Percentiles rank a stretch among this genome's conserved stretches.
phyloP scores from a whole-genome alignment of 2,888 invertebrate genomes.

The Drosophila neotestacea region DNA sequence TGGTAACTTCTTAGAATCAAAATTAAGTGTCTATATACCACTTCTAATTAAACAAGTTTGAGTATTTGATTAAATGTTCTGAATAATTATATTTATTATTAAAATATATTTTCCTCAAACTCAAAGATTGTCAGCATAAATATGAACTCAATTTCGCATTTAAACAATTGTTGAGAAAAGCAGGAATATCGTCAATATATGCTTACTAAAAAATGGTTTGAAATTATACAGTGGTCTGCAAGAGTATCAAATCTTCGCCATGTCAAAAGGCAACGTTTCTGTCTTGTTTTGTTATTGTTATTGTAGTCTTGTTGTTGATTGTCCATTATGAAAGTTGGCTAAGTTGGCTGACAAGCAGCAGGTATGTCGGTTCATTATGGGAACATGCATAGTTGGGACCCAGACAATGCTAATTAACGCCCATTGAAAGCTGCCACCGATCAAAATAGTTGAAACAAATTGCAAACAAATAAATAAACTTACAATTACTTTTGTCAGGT shows the following conservation, averaged over 20 bases:
- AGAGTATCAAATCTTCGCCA: background rate
- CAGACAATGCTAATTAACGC: constrained; percentile 63
- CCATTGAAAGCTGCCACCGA: constrained; percentile 40
- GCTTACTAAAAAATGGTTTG: background rate
- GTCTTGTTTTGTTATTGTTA: constrained; percentile 24
- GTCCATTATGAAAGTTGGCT: constrained; percentile 71
- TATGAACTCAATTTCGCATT: no score
- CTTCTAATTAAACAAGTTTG: no score
- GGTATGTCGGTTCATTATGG: constrained; percentile 33
- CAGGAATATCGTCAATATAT: background rate
- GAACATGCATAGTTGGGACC: constrained; percentile 45
- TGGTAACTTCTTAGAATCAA: no score
- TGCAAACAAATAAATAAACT: background rate
- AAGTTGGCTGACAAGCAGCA: constrained; percentile 56
- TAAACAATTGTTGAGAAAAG: no score
- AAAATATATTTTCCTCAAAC: no score
- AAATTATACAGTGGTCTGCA: background rate
- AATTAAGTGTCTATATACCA: no score
- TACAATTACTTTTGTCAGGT: constrained; percentile 86
- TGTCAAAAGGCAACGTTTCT: background rate
- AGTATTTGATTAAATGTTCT: no score
- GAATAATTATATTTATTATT: no score
- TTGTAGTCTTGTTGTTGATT: constrained; percentile 51
- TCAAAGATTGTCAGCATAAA: no score
- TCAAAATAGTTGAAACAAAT: constrained; percentile 10